Base-by-base conservation (phyloP, 2,113 vertebrate genomes). In the Nothocercus nigrocapillus region DNA sequence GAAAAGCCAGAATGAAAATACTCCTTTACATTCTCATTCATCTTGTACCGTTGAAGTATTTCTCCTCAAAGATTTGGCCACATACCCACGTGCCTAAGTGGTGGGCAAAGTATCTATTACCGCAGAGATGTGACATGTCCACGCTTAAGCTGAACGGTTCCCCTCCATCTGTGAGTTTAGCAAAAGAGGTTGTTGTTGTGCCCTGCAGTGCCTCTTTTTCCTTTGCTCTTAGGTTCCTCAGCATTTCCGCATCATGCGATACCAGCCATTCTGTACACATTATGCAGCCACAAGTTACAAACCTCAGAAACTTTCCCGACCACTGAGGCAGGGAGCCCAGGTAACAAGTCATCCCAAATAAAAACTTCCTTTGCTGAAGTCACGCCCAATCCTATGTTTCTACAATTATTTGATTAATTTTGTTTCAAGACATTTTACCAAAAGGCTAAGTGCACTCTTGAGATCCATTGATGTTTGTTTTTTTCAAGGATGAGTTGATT, bases 161-260 rank as follows among this genome's bases (percentile, higher is more conserved):
- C 49, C 30, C 64, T 86, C 63, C 22, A 36, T 49, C 36, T 42
- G 1, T 22, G 42, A 67, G 8, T 75, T 81, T 68, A 78, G 16
- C 4, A 13, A 3, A 85, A 77, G 44, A 38, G 11, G 36, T 74
- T 45, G 5, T 77, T 70, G 27, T 70, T 2, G 63, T 56, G 22
- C 93, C 28, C 44, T 47, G 63, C 58, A 68, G 8, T 16, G 34
- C 8, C 3, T n/a, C 16, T 34, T 94, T 94, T 94, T 84, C n/a
- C 42, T 95, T 95, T 68, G 32, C 36, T 21, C 32, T 20, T 83
- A 99, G 99, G 98, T 99, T 95, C 99, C 99, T 82, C 98, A 98
- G 78, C 97, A 97, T 77, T 98, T 97, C 88, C 98, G 85, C 79
- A 90, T 98, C 36, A 99, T 98, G 98, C 97, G 97, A 15, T 99